Percentiles rank a stretch among this genome's conserved stretches.
Evolutionary conservation across 1,140 invertebrate genomes (phyloP).

Genomic region (Drosophila bifasciata): DNA sequence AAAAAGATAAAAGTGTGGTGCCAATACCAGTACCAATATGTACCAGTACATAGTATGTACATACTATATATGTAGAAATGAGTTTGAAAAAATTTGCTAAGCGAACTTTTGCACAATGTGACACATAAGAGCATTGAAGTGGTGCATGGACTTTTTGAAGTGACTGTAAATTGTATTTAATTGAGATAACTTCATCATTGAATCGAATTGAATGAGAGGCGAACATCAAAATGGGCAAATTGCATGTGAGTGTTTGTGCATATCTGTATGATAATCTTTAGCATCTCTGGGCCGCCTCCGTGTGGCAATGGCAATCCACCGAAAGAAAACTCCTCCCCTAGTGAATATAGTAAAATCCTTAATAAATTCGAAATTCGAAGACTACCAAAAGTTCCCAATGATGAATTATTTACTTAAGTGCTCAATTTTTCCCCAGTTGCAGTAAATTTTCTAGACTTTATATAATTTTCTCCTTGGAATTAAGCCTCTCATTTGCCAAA

Average conservation of each 20-base stretch:
- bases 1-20: constrained; percentile 51
- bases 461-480: constrained; percentile 5
- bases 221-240: constrained; percentile 61
- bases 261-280: constrained; percentile 32
- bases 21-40: constrained; percentile 10
- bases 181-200: constrained; percentile 26
- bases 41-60: constrained; percentile 38
- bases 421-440: too few relatives aligned
- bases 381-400: too few relatives aligned
- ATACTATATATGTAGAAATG: constrained; percentile 1
- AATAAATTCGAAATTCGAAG: too few relatives aligned
- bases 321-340: constrained; percentile 2
- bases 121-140: constrained; percentile 28
- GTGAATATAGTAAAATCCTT: not conserved
- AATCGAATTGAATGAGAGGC: constrained; percentile 16
- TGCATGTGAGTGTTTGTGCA: constrained; percentile 61
- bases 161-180: constrained; percentile 58
- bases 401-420: too few relatives aligned
- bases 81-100: constrained; percentile 33
- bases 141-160: constrained; percentile 41
- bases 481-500: not conserved
- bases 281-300: not conserved
- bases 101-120: constrained; percentile 43
- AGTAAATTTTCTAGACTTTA: not conserved
- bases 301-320: too few relatives aligned